phyloP scores from a whole-genome alignment of 2,113 vertebrate species.

The Pelecanus crispus region DNA sequence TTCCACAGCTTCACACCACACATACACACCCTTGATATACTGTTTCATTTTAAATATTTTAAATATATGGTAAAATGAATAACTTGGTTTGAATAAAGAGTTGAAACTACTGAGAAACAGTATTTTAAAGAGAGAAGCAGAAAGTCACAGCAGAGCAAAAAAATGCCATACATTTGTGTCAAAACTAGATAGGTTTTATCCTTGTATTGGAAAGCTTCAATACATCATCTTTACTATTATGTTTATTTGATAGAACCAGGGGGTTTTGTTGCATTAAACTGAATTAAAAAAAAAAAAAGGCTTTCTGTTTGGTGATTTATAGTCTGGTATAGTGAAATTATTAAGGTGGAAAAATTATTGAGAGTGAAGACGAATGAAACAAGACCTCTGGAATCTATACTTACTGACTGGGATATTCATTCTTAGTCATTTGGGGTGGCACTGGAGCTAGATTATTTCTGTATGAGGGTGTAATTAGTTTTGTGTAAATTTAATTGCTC shows the following conservation, averaged over 20 bases:
- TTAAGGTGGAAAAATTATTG: background rate
- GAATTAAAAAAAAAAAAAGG: background rate
- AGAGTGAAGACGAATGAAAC: background rate
- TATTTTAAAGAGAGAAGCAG: background rate
- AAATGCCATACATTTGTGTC: background rate
- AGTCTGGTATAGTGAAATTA: background rate
- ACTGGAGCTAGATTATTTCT: background rate
- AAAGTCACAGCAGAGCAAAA: background rate
- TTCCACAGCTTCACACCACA: background rate
- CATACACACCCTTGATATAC: background rate
- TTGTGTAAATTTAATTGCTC: background rate
- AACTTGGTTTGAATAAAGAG: background rate
- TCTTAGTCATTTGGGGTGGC: background rate
- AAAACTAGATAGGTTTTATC: background rate
- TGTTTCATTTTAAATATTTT: background rate
- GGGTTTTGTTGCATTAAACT: background rate
- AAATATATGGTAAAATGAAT: background rate
- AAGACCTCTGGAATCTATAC: background rate
- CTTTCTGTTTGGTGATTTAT: background rate
- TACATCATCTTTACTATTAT: background rate
- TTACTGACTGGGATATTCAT: background rate
- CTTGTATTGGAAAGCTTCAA: background rate
- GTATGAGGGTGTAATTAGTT: background rate
- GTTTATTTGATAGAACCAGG: background rate
- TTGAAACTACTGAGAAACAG: background rate